These are phyloP conservation scores for Brachirus orientalis DNA, from an alignment of 2,113 vertebrate species.

Conservation along the genomic window DNA sequence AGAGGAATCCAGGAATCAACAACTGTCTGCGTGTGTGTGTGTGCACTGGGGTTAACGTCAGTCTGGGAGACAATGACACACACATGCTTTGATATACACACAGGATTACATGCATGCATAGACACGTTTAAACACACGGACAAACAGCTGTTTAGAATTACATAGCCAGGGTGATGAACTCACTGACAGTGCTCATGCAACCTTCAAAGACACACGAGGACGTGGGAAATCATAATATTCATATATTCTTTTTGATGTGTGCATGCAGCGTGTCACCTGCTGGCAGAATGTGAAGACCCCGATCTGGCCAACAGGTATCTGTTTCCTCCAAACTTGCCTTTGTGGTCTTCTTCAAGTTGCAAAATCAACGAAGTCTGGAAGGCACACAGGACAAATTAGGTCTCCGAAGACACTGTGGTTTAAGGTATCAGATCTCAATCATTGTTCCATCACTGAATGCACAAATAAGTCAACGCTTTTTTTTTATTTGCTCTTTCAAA, in stretches of 20 bases:
- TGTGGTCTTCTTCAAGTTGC: not conserved
- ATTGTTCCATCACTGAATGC: conserved; percentile 3
- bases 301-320: conserved; percentile 31
- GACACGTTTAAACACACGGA: conserved; percentile 19
- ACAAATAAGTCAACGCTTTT: not conserved
- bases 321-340: not conserved
- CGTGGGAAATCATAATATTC: conserved; percentile 55
- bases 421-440: conserved; percentile 28
- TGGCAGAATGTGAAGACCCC: not conserved
- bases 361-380: conserved; percentile 38
- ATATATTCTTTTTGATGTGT: conserved; percentile 32
- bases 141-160: conserved; percentile 76
- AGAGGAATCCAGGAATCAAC: conserved; percentile 71
- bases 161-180: conserved; percentile 70
- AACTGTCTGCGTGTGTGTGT: conserved; percentile 48
- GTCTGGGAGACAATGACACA: conserved; percentile 42
- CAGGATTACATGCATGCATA: conserved; percentile 40
- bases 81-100: conserved; percentile 31
- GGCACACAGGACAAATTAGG: conserved; percentile 12
- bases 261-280: conserved; percentile 1
- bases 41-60: conserved; percentile 30
- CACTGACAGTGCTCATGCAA: conserved; percentile 67
- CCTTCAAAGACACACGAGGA: conserved; percentile 59
- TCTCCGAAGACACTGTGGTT: conserved; percentile 31
- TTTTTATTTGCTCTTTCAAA: conserved; percentile 7